Conservation (phyloP, 2,888 invertebrate genomes). For the Dynastes hyllus region DNA sequence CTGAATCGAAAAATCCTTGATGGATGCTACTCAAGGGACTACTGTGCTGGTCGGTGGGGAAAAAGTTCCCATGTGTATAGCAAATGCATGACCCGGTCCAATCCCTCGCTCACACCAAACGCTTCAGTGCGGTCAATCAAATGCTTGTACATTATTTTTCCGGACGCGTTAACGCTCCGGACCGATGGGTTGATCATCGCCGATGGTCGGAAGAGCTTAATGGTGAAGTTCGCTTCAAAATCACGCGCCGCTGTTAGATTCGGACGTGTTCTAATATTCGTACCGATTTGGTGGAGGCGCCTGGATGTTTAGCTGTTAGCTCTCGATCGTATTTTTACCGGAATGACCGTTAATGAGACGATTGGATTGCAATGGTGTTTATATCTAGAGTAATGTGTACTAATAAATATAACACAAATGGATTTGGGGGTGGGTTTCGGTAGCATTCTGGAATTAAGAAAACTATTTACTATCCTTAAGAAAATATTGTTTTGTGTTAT, state of each 20-base stretch:
- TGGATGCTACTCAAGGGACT: not conserved
- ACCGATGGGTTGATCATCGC: not conserved
- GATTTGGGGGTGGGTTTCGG: no score
- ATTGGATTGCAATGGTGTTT: no score
- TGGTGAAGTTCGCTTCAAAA: not conserved
- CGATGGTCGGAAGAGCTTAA: not conserved
- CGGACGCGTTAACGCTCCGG: conserved; percentile 1
- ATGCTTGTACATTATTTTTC: not conserved
- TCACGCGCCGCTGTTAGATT: conserved; percentile 5
- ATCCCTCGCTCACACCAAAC: not conserved
- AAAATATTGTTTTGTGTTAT: no score
- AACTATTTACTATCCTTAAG: no score
- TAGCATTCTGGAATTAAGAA: no score
- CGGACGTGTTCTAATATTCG: not conserved
- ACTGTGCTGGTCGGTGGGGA: not conserved
- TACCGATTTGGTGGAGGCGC: no score
- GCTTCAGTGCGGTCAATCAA: conserved; percentile 2
- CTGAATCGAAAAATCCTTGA: not conserved
- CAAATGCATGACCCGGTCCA: not conserved
- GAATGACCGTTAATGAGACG: no score
- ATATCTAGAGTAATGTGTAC: no score
- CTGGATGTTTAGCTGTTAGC: no score
- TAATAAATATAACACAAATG: no score
- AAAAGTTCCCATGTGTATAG: not conserved
- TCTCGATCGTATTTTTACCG: no score